Evolutionary conservation across 64 coral and sea anemone genomes (phyloP), one percentile per base, ranked within the genome.

Genomic region (Dendrophyllia cribrosa): DNA sequence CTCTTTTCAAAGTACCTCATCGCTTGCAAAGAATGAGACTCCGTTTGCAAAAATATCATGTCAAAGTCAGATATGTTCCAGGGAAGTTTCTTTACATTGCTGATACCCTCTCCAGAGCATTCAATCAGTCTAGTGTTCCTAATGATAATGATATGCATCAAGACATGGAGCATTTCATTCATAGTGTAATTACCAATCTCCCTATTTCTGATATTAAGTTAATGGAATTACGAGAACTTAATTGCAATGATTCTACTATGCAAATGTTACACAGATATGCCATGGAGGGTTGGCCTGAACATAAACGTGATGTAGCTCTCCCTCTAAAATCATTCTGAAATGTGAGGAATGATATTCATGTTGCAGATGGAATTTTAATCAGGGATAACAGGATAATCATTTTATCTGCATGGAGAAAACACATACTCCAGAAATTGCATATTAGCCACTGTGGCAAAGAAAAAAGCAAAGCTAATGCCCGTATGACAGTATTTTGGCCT

Each of bases 1-100:
- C 87, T 59, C 58, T 76, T 60, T 72, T 72, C 51, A 77, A 89
- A 19, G 87, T 89, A 72, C 72, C 87, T 23, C 87, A 76, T 34
- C 43, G 88, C 34, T 70, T 81, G 48, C 88, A 90, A 61, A 90
- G 88, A 61, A 90, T 82, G 88, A 90, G 88, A 82, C 72, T 93
- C 24, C 17, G 82, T 46, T 83, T 93, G 7, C 91, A 93, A 69
- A 93, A 93, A 44, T 93, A 93, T 43, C 17, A 87, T 21, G 20
- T 60, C 12, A 65, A 52, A 63, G 82, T 87, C 15, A 76, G 24
- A 65, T 93, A 87, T 70, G 73, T 87, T 25, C 82, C 91, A 45
- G 83, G 83, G 16, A 92, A 92, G 55, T 86, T 58, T 53, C 81
- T 92, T 70, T 82, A 78, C 50, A 50, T 93, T 49, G 91, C 81